Conservation (phyloP, 2,888 invertebrate species). For the Oscheius myriophilus region DNA sequence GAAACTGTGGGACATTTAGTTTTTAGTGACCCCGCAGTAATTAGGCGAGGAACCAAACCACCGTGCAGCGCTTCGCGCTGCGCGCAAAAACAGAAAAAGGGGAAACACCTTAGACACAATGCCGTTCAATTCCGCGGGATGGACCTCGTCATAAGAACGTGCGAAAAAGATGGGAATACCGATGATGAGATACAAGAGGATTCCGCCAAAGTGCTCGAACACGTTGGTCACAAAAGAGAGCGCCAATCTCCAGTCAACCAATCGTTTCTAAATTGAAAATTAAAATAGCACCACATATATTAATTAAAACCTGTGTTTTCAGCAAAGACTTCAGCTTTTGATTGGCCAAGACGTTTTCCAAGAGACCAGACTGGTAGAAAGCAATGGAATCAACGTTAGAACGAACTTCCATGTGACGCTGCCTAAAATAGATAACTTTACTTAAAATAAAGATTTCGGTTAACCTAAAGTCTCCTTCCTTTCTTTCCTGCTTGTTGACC, state of each 20-base stretch:
- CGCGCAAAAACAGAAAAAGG: not conserved
- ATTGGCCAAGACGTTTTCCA: constrained; percentile 68
- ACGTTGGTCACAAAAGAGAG: constrained; percentile 54
- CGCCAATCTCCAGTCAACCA: constrained; percentile 63
- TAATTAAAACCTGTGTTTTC: constrained; percentile 29
- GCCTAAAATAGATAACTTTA: constrained; percentile 37
- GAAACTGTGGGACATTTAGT: too few relatives aligned
- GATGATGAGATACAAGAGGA: constrained; percentile 76
- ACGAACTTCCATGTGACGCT: constrained; percentile 67
- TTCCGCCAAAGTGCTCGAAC: constrained; percentile 76
- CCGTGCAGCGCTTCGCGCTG: too few relatives aligned
- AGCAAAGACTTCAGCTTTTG: constrained; percentile 55
- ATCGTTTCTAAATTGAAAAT: constrained; percentile 31
- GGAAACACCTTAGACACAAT: constrained; percentile 74
- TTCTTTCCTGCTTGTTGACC: constrained; percentile 75
- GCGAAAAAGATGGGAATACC: constrained; percentile 71
- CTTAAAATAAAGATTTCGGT: not conserved
- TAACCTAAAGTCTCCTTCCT: constrained; percentile 73
- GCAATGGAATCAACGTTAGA: constrained; percentile 66
- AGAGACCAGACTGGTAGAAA: constrained; percentile 65
- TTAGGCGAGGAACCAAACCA: too few relatives aligned
- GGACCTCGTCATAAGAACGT: constrained; percentile 72
- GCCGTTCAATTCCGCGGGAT: constrained; percentile 73
- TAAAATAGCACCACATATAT: not conserved
- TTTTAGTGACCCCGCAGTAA: too few relatives aligned